Percentiles rank a stretch among this genome's conserved stretches.
Conservation (phyloP, 2,797 vertebrate genomes). For the Sebastes reedi region DNA sequence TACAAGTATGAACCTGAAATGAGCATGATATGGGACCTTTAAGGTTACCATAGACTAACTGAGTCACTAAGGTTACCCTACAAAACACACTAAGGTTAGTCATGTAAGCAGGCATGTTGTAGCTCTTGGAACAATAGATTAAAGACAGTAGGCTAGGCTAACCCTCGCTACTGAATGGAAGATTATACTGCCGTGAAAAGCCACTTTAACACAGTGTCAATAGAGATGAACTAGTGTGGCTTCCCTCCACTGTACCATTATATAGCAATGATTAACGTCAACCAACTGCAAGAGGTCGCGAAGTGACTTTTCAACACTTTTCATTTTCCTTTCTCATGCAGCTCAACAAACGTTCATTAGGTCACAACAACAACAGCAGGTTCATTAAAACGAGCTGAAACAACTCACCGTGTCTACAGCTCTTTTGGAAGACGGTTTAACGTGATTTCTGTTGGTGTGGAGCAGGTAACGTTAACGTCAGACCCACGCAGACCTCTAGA, state of each 20-base stretch:
- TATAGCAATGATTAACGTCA: too few species aligned
- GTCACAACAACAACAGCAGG: not conserved
- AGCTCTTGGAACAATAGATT: not conserved
- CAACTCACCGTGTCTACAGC: conserved; percentile 28
- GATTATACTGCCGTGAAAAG: too few species aligned
- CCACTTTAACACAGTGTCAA: too few species aligned
- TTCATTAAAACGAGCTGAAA: not conserved
- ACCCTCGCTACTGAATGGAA: not conserved
- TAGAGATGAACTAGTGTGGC: too few species aligned
- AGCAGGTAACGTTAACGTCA: not conserved
- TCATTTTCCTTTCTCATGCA: not conserved
- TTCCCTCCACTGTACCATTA: too few species aligned
- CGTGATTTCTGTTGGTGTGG: not conserved
- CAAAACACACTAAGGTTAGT: not conserved
- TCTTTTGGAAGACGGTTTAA: not conserved
- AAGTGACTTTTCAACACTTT: not conserved
- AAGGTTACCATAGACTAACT: too few species aligned
- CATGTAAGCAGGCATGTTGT: not conserved
- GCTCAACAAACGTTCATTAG: not conserved
- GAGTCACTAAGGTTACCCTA: not conserved
- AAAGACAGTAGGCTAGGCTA: not conserved
- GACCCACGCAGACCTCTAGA: not conserved
- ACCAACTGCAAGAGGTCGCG: too few species aligned
- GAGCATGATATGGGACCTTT: too few species aligned
- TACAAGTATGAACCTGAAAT: too few species aligned